These are phyloP conservation scores for Labia minor DNA, from an alignment of 2,888 invertebrate genomes.

Conservation along the genomic window DNA sequence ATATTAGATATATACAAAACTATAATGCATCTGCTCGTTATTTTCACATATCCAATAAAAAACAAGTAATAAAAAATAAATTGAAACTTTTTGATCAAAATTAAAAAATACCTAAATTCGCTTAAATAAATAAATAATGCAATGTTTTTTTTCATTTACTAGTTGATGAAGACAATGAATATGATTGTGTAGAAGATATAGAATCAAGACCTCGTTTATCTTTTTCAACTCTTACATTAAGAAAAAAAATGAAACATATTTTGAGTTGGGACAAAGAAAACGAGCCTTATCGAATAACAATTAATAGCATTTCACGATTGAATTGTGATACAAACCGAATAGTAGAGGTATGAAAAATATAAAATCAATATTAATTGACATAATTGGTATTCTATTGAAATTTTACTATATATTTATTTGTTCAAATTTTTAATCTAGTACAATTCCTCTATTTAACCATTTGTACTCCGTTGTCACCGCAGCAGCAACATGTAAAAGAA, in stretches of 20 bases:
- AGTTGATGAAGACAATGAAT: conserved; percentile 44
- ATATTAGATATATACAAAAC: neutral
- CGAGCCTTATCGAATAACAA: conserved; percentile 54
- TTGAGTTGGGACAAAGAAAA: conserved; percentile 58
- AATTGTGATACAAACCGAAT: conserved; percentile 64
- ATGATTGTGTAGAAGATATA: conserved; percentile 42
- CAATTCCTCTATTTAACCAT: no score
- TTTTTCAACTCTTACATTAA: conserved; percentile 52
- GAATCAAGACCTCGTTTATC: conserved; percentile 44
- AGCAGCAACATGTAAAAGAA: no score
- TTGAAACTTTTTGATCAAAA: no score
- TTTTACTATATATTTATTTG: no score
- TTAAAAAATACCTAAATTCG: no score
- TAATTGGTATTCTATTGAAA: no score
- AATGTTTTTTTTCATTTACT: conserved; percentile 25
- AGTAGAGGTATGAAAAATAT: conserved; percentile 62
- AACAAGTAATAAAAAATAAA: no score
- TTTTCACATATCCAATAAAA: no score
- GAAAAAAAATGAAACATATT: conserved; percentile 53
- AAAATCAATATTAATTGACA: conserved; percentile 20
- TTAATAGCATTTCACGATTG: conserved; percentile 62
- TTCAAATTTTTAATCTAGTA: no score
- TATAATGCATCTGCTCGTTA: no score
- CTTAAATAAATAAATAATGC: conserved; percentile 15
- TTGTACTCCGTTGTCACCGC: no score